Evolutionary conservation across 2,113 vertebrate species (phyloP), one percentile per base, ranked within the genome.

Genomic region (Cebidichthys violaceus): DNA sequence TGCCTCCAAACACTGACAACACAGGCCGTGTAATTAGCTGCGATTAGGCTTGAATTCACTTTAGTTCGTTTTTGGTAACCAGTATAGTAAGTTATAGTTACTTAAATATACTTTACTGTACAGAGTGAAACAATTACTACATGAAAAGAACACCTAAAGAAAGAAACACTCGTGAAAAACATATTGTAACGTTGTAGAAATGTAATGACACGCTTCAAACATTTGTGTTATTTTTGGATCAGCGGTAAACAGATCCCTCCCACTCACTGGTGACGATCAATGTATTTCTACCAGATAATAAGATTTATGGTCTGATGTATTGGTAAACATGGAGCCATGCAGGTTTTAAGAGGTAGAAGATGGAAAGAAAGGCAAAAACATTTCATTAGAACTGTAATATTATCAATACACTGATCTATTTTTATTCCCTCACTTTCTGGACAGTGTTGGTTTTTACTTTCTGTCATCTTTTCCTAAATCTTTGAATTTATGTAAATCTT

Each of bases 1-100:
- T 98, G 0, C 98, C 98, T 1, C 98, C 98, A 9, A 99, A 99
- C 91, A 97, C 98, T 99, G 77, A 24, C 27, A 54, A 4, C 17
- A 33, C 29, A 41, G 29, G 57, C n/a, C 24, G 81, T 18, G 59
- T 4, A 41, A 29, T 84, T 57, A 84, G 45, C 1, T 9, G 31
- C 4, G 27, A 75, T 74, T 52, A 45, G 43, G 43, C 43, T 17
- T 45, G 43, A 45, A 39, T 11, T 39, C 37, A 20, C 47, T 50
- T 50, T 20, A 50, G 47, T 18, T 33, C 5, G 29, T 31, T 31
- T 31, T 31, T 31, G 29, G 29, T 31, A 31, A 31, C 29, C 29
- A 31, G 33, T 33, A 45, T 27, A 57, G 11, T 2, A 11, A 15
- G 55, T 59, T 59, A 59, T 29, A 31, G 14, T 27, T 37, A 37